Conservation (phyloP, 2,888 invertebrate species). For the Cetonia aurata region DNA sequence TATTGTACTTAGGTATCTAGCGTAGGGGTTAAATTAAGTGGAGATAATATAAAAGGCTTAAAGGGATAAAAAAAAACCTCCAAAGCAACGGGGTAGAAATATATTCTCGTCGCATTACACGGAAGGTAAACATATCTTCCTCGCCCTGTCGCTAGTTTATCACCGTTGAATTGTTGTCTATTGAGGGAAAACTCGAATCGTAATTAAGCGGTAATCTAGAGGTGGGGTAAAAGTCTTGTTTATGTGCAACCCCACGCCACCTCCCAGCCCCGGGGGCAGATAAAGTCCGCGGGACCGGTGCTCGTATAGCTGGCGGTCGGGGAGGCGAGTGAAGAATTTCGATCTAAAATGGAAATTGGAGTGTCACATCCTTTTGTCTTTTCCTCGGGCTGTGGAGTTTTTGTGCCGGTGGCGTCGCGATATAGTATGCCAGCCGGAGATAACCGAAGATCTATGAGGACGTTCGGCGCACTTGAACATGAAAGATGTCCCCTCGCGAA, state of each 20-base stretch:
- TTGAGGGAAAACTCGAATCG: slow-evolving; percentile 30
- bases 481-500: slow-evolving; percentile 63
- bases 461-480: slow-evolving; percentile 62
- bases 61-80: no score
- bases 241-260: slow-evolving; percentile 29
- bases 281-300: slow-evolving; percentile 25
- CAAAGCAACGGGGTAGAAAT: no score
- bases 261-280: slow-evolving; percentile 9
- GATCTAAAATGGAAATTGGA: slow-evolving; percentile 67
- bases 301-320: background rate
- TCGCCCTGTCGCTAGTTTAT: slow-evolving; percentile 15
- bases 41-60: no score
- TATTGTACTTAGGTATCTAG: no score
- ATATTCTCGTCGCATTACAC: no score
- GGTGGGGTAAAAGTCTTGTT: slow-evolving; percentile 31
- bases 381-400: slow-evolving; percentile 58
- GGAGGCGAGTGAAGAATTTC: slow-evolving; percentile 60
- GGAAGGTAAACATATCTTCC: no score
- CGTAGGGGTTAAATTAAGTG: no score
- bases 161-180: slow-evolving; percentile 24
- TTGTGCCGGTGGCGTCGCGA: slow-evolving; percentile 62
- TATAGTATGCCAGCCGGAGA: slow-evolving; percentile 63
- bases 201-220: slow-evolving; percentile 42
- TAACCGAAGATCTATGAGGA: slow-evolving; percentile 65
- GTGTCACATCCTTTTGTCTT: slow-evolving; percentile 67